These are phyloP conservation scores for Psilopsiagon aurifrons DNA, from an alignment of 2,113 vertebrate species.

Conservation along the genomic window DNA sequence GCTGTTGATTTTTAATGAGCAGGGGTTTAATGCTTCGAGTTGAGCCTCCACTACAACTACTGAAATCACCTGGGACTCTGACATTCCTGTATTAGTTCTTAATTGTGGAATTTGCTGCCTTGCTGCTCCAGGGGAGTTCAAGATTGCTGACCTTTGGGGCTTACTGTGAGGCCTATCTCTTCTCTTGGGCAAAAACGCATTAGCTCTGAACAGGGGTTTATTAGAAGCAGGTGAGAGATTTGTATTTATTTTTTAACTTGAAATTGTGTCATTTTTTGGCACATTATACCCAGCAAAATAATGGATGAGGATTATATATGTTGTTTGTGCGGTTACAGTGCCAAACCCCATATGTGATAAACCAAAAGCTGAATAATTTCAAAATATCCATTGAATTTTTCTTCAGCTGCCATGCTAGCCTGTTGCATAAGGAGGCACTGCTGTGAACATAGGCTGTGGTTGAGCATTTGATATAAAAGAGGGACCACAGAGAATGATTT, in stretches of 20 bases:
- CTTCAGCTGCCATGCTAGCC: background rate
- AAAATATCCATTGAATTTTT: background rate
- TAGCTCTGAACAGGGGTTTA: background rate
- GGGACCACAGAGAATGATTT: background rate
- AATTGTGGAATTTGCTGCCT: slow-evolving; percentile 23
- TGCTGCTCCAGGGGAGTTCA: slow-evolving; percentile 11
- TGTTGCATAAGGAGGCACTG: background rate
- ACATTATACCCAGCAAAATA: background rate
- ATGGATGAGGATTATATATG: background rate
- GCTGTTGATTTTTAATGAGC: background rate
- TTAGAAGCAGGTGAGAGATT: background rate
- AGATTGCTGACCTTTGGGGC: background rate
- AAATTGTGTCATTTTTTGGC: background rate
- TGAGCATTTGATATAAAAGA: background rate
- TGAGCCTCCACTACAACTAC: background rate
- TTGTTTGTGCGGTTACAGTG: background rate
- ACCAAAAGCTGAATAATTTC: background rate
- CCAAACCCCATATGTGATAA: background rate
- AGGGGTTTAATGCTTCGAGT: background rate
- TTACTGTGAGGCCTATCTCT: background rate
- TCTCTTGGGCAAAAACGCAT: background rate
- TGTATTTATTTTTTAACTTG: background rate
- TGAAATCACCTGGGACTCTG: background rate
- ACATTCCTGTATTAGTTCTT: background rate
- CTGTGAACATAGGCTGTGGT: background rate